These are phyloP conservation scores for Sanderia malayensis DNA, from an alignment of 30 jellyfish, hydroid and myxozoan species.

Conservation along the genomic window DNA sequence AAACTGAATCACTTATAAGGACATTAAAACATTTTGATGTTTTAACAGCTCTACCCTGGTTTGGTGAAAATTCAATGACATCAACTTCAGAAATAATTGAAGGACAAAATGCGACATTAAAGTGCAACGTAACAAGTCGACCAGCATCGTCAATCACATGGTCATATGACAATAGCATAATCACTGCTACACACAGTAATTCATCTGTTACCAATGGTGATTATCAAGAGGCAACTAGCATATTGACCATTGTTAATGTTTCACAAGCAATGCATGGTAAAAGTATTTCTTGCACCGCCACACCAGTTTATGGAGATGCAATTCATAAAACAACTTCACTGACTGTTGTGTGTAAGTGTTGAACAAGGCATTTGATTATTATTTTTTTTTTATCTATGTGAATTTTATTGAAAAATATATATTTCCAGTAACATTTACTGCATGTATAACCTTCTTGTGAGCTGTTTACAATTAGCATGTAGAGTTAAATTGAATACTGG, in stretches of 20 bases:
- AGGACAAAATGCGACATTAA: background rate
- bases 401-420: too few relatives aligned
- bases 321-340: background rate
- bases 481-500: too few relatives aligned
- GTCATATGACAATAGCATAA: background rate
- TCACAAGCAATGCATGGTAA: background rate
- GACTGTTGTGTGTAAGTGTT: constrained; percentile 5
- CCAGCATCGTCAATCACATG: constrained; percentile 16
- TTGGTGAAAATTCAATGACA: constrained; percentile 2
- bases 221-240: background rate
- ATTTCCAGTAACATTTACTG: too few relatives aligned
- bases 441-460: too few relatives aligned
- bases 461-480: too few relatives aligned
- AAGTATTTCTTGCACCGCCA: constrained; percentile 3
- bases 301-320: constrained; percentile 4
- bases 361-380: too few relatives aligned
- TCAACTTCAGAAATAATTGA: background rate
- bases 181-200: constrained; percentile 12
- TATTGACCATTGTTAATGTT: background rate
- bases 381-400: too few relatives aligned
- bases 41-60: constrained; percentile 5
- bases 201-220: background rate
- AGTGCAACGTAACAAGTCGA: constrained; percentile 20
- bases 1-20: too few relatives aligned
- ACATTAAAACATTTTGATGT: too few relatives aligned